These are phyloP conservation scores for Numida meleagris DNA, from an alignment of 2,113 vertebrate genomes.

Conservation along the genomic window DNA sequence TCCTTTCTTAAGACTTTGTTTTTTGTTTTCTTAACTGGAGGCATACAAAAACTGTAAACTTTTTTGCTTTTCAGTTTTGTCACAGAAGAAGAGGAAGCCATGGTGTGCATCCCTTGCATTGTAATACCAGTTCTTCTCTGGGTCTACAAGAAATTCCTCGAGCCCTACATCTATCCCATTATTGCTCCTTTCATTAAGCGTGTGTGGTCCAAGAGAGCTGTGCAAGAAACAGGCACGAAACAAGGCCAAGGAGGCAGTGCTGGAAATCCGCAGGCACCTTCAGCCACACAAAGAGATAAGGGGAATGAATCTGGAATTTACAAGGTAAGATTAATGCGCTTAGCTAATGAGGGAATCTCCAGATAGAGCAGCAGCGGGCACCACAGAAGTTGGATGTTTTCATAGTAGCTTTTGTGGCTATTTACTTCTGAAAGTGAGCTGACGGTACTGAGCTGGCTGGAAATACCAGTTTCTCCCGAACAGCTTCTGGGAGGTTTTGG, in stretches of 20 bases:
- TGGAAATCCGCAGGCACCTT: neutral
- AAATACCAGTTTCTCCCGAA: neutral
- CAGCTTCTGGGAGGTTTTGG: neutral
- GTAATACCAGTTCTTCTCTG: constrained; percentile 95
- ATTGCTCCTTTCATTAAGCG: constrained; percentile 86
- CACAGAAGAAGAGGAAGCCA: constrained; percentile 35
- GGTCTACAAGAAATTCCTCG: constrained; percentile 97
- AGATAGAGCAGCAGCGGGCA: neutral
- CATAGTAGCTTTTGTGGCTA: accelerated
- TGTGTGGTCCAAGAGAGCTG: constrained; percentile 82
- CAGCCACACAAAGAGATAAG: accelerated
- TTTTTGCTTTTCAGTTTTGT: neutral
- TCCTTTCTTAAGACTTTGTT: neutral
- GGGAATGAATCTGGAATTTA: neutral
- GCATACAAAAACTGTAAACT: accelerated
- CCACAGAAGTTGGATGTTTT: neutral
- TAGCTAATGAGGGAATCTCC: neutral
- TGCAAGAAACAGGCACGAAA: constrained; percentile 65
- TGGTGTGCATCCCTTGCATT: constrained; percentile 99
- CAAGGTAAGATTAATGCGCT: constrained; percentile 71
- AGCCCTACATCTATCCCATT: constrained; percentile 90
- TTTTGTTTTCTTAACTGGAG: neutral
- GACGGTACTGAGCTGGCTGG: neutral
- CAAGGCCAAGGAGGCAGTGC: constrained; percentile 37
- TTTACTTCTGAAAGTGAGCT: neutral